Conservation (phyloP, 2,888 invertebrate species). For the Tanaodytes sp. region DNA sequence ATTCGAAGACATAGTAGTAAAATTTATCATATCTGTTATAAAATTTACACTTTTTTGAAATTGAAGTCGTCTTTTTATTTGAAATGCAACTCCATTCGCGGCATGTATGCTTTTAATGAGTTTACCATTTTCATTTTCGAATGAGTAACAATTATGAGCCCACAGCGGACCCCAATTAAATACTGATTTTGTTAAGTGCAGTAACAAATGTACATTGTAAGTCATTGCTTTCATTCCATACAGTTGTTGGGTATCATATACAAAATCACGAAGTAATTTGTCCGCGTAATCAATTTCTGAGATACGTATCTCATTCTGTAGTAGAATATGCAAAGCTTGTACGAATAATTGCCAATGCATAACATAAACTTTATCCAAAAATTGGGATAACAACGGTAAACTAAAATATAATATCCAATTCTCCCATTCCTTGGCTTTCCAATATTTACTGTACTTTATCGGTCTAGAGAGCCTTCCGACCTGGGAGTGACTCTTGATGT, state of each 20-base stretch:
- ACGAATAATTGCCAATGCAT: constrained; percentile 20
- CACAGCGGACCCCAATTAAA: too few species aligned
- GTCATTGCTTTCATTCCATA: too few species aligned
- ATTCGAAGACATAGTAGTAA: too few species aligned
- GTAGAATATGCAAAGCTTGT: constrained; percentile 17
- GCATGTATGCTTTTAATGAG: neutral
- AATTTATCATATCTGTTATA: too few species aligned
- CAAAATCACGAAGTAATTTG: constrained; percentile 14
- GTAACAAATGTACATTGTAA: too few species aligned
- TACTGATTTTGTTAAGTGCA: too few species aligned
- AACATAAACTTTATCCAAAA: constrained; percentile 3
- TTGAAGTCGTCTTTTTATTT: neutral
- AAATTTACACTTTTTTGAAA: too few species aligned
- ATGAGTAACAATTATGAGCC: too few species aligned
- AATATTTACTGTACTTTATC: too few species aligned
- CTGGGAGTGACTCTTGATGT: neutral
- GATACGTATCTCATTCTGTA: constrained; percentile 7
- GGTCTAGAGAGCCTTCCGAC: too few species aligned
- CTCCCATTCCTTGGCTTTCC: too few species aligned
- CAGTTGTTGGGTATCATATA: neutral
- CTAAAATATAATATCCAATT: too few species aligned
- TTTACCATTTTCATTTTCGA: neutral
- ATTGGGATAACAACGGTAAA: neutral
- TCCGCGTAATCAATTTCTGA: constrained; percentile 18
- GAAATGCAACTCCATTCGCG: neutral